Evolutionary conservation across 2,888 invertebrate species (phyloP).

Genomic region (Zygogramma bicolorata): DNA sequence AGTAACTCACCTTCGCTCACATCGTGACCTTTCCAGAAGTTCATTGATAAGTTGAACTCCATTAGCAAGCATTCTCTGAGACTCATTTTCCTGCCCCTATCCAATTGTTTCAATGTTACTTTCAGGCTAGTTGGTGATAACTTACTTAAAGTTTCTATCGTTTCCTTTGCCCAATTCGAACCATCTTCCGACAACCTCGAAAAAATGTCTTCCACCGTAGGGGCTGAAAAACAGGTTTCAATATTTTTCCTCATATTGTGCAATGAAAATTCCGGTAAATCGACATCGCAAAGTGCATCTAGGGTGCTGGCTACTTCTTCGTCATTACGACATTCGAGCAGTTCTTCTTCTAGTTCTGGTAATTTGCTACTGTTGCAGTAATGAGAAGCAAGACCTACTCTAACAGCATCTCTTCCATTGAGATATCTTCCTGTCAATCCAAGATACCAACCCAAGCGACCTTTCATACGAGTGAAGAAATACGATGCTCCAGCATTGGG

Average conservation of each 20-base stretch:
- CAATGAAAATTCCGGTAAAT: slow-evolving; percentile 74
- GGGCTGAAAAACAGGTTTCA: slow-evolving; percentile 80
- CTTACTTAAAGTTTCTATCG: slow-evolving; percentile 77
- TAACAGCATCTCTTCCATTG: slow-evolving; percentile 83
- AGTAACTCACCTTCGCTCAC: slow-evolving; percentile 81
- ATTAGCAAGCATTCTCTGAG: slow-evolving; percentile 87
- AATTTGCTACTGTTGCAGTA: slow-evolving; percentile 78
- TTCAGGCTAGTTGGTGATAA: slow-evolving; percentile 95
- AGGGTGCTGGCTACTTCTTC: slow-evolving; percentile 71
- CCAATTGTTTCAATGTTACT: slow-evolving; percentile 83
- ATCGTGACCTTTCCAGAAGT: slow-evolving; percentile 77
- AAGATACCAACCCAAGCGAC: slow-evolving; percentile 88
- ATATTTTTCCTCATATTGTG: slow-evolving; percentile 79
- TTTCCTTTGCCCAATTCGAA: slow-evolving; percentile 86
- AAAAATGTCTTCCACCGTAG: slow-evolving; percentile 84
- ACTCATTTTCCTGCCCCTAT: slow-evolving; percentile 79
- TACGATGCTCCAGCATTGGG: slow-evolving; percentile 97
- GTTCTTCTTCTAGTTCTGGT: slow-evolving; percentile 73
- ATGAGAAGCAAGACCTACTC: slow-evolving; percentile 95
- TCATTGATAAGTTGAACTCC: slow-evolving; percentile 86
- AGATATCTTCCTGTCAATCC: slow-evolving; percentile 82
- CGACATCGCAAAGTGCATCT: slow-evolving; percentile 71
- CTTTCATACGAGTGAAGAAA: slow-evolving; percentile 87
- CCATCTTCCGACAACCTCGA: slow-evolving; percentile 79
- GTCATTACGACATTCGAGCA: slow-evolving; percentile 70